A percentile compares a stretch with the other conserved stretches of the same genome.
These are phyloP conservation scores for Drosophila leonis DNA, from an alignment of 2,888 invertebrate species.

Conservation along the genomic window DNA sequence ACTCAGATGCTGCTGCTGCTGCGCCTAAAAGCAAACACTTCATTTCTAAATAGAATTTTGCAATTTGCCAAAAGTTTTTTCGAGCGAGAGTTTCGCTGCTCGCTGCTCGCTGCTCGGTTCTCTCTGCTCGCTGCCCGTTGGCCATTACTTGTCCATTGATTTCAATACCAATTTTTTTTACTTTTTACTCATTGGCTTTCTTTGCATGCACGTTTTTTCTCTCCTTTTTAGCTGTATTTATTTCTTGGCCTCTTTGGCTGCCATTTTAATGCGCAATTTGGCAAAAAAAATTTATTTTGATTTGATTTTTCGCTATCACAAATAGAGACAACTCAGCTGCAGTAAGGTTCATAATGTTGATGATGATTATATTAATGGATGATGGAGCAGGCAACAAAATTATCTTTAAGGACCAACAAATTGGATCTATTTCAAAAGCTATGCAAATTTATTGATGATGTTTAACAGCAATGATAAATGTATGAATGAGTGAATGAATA, in stretches of 20 bases:
- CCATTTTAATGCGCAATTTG: constrained; percentile 70
- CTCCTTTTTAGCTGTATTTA: constrained; percentile 9
- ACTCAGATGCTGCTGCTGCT: constrained; percentile 42
- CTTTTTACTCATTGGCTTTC: constrained; percentile 48
- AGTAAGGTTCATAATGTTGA: constrained; percentile 13
- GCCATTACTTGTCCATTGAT: constrained; percentile 70
- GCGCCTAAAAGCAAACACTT: constrained; percentile 76
- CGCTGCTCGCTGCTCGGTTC: constrained; percentile 10
- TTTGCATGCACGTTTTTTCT: constrained; percentile 35
- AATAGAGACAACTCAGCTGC: constrained; percentile 26
- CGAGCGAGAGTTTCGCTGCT: constrained; percentile 24
- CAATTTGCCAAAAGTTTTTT: constrained; percentile 60
- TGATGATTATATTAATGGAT: constrained; percentile 21
- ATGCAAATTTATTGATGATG: constrained; percentile 16
- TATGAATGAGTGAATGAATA: not conserved
- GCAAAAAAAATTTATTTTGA: constrained; percentile 61
- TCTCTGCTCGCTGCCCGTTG: constrained; percentile 24
- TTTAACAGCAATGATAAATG: not conserved
- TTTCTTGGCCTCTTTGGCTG: constrained; percentile 5
- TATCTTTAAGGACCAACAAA: not conserved
- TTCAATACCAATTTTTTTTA: constrained; percentile 57
- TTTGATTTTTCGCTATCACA: constrained; percentile 47
- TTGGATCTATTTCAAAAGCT: not conserved
- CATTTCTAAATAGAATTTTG: constrained; percentile 76
- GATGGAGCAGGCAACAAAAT: not conserved